Evolutionary conservation across 2,888 invertebrate genomes (phyloP), one percentile per base, ranked within the genome.

Genomic region (Anodontia alba): DNA sequence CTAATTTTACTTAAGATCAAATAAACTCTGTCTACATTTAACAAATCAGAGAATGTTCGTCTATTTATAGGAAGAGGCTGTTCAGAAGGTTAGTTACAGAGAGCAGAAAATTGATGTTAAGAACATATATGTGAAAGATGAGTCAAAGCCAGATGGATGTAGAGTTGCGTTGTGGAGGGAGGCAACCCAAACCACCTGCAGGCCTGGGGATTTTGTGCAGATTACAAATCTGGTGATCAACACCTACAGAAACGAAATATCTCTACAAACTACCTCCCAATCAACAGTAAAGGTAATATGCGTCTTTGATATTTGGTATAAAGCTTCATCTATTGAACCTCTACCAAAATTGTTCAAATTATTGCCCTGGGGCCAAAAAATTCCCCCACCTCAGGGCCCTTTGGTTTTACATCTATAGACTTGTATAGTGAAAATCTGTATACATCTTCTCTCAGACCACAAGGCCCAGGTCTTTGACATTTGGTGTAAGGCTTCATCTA

Each of bases 191-290:
- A 29, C 49, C 5, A 33, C 54, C 8, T 66, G 76, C 5, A 66
- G 76, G 17, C 79, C 81, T 46, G 82, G 82, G 20, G 82, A 82
- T 29, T 68, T 46, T 36, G 67, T 82, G 0, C 42, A 73, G 42
- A 82, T 82, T 5, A 82, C 82, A n/a, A 73, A 82, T 71, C 66
- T 82, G 17, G 76, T 79, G 12, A 66, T 51, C 1, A 82, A 82
- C 51, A 42, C 36, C 15, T 78, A 49, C 62, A 73, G 57, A 8
- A 67, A 70, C 38, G 31, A 67, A 36, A 75, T 78, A 29, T 62
- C 73, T 7, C 36, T 78, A 10, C 57, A 46, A 3, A 73, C 81
- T 23, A 78, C 74, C 8, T 49, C 49, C 20, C 49, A 49, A 20
- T 49, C 49, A 49, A 20, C 8, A 15, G 49, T 49, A 20, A 8